Evolutionary conservation across 2,113 vertebrate genomes (phyloP).

Genomic region (Delphinus delphis): DNA sequence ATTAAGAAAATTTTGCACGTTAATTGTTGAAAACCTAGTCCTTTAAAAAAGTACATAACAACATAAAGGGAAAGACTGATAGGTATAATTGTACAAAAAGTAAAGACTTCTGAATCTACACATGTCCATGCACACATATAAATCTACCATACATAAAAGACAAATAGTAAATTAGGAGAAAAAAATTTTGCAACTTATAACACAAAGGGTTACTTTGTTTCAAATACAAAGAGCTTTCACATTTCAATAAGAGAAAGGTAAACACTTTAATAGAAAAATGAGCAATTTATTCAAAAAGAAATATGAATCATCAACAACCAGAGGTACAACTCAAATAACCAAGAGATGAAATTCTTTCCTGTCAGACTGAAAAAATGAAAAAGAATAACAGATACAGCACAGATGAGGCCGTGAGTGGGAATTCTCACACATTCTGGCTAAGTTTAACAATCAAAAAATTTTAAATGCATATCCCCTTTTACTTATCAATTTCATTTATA

Average conservation of each 20-base stretch:
- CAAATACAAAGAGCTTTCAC: neutral
- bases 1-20: neutral
- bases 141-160: neutral
- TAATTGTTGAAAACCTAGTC: neutral
- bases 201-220: constrained; percentile 4
- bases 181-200: constrained; percentile 5
- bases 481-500: neutral
- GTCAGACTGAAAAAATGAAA: constrained; percentile 29
- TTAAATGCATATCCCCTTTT: neutral
- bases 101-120: neutral
- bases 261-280: constrained; percentile 3
- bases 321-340: neutral
- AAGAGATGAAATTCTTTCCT: constrained; percentile 14
- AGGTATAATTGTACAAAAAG: neutral
- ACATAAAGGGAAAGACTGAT: neutral
- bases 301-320: neutral
- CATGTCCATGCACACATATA: neutral
- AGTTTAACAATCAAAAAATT: neutral
- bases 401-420: neutral
- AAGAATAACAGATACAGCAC: neutral
- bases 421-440: neutral
- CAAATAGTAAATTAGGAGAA: neutral
- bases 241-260: neutral
- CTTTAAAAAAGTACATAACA: neutral
- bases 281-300: neutral